Percentiles rank a stretch among this genome's conserved stretches.
phyloP scores from a whole-genome alignment of 2,113 vertebrate species.

The Haemorhous mexicanus region DNA sequence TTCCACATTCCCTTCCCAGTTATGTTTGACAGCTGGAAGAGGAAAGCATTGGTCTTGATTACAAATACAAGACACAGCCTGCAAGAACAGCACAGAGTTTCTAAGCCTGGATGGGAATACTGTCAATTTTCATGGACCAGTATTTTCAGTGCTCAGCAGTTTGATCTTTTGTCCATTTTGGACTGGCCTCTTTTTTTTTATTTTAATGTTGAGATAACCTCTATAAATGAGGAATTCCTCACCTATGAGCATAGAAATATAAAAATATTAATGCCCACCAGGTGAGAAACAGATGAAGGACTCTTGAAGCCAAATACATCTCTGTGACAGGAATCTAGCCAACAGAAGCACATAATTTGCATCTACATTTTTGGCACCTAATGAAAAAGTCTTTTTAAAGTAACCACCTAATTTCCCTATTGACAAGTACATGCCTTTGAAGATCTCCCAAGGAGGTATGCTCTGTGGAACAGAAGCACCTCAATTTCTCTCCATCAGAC shows the following conservation, averaged over 20 bases:
- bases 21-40: neutral
- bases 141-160: neutral
- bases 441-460: neutral
- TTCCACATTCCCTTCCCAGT: neutral
- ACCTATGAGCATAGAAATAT: neutral
- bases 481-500: neutral
- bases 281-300: neutral
- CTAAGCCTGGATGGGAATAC: neutral
- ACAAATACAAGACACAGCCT: neutral
- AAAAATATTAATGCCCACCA: neutral
- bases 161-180: neutral
- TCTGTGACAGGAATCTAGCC: neutral
- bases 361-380: neutral
- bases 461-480: neutral
- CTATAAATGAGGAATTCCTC: neutral
- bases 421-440: neutral
- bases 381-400: slow-evolving; percentile 3
- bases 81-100: neutral
- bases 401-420: neutral
- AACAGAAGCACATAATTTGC: neutral
- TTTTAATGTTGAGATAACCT: neutral
- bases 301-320: neutral
- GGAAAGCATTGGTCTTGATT: neutral
- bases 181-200: neutral
- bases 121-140: neutral